Conservation (phyloP, 2,888 invertebrate genomes). For the Drosophila kokeensis region DNA sequence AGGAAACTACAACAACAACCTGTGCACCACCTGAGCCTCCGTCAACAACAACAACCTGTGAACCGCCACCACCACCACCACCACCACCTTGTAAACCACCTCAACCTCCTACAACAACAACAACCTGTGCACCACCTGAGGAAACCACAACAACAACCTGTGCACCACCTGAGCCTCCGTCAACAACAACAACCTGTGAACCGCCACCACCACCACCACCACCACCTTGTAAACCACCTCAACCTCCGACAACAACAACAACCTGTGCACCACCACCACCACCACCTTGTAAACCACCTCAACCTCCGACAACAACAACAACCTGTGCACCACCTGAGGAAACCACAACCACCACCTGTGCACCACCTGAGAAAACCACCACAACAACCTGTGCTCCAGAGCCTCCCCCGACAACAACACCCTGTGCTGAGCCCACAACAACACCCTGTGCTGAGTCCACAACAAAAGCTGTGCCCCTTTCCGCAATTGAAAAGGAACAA, state of each 20-base stretch:
- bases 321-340: neutral
- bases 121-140: constrained; percentile 2
- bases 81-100: no score
- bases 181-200: neutral
- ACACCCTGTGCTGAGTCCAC: neutral
- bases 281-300: neutral
- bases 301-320: neutral
- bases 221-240: neutral
- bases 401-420: constrained; percentile 4
- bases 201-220: neutral
- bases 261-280: constrained; percentile 2
- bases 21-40: constrained; percentile 3
- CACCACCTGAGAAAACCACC: neutral
- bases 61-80: neutral
- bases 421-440: constrained; percentile 2
- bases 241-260: neutral
- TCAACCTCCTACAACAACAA: neutral
- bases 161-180: neutral
- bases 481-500: neutral
- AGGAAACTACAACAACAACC: neutral
- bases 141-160: constrained; percentile 14
- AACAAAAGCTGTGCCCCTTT: neutral
- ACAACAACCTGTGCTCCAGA: constrained; percentile 4
- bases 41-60: neutral
- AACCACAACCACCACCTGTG: constrained; percentile 3